Evolutionary conservation across 2,797 vertebrate species (phyloP).

Genomic region (Mus spretus): DNA sequence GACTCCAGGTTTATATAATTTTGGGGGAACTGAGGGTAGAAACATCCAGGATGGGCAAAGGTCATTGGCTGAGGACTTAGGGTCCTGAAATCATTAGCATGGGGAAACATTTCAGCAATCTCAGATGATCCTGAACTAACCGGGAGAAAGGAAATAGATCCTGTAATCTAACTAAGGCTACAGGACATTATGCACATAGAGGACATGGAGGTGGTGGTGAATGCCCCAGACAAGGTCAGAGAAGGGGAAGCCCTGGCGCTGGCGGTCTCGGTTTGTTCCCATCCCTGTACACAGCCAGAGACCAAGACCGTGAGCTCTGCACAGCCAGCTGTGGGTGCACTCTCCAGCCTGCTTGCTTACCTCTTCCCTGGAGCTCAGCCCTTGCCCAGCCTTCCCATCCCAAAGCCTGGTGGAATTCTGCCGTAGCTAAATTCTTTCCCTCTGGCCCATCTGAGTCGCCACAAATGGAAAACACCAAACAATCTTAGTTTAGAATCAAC

Average conservation of each 20-base stretch:
- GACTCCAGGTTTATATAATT: background rate
- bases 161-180: background rate
- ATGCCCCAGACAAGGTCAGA: background rate
- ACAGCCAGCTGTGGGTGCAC: background rate
- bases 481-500: background rate
- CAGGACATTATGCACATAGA: background rate
- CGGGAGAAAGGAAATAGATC: background rate
- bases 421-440: background rate
- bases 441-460: background rate
- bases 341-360: accelerated
- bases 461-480: background rate
- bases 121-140: background rate
- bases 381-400: background rate
- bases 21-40: background rate
- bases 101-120: background rate
- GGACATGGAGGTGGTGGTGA: background rate
- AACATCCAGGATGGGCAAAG: background rate
- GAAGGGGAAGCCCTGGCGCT: background rate
- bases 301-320: background rate
- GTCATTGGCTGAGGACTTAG: background rate
- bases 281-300: background rate
- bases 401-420: background rate
- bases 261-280: background rate
- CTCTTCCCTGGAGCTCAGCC: background rate
- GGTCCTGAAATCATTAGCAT: background rate